Percentiles rank a stretch among this genome's conserved stretches.
Evolutionary conservation across 23 tunicate species (phyloP).

Genomic region (Halocynthia aurantium): DNA sequence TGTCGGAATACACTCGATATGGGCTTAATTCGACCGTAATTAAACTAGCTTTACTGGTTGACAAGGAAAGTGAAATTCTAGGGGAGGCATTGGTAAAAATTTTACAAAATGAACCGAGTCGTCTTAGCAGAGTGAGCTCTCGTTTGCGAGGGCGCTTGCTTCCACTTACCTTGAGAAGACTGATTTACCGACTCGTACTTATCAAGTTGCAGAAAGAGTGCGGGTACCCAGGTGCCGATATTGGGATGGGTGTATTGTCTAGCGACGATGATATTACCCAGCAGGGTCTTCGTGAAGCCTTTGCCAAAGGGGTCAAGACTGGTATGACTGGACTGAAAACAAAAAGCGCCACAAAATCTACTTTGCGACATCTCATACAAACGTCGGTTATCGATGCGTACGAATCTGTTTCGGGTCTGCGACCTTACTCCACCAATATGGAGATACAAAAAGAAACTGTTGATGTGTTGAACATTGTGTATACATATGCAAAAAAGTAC

Average conservation of each 20-base stretch:
- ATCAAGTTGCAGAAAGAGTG: slow-evolving; percentile 23
- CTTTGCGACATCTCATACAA: slow-evolving; percentile 33
- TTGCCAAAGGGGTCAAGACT: slow-evolving; percentile 39
- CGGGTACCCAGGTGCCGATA: background rate
- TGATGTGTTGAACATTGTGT: slow-evolving; percentile 43
- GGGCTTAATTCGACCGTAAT: background rate
- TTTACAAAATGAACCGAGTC: slow-evolving; percentile 37
- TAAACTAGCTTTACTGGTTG: background rate
- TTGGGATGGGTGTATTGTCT: background rate
- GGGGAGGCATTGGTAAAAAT: slow-evolving; percentile 29
- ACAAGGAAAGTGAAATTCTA: slow-evolving; percentile 9
- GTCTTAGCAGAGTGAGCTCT: slow-evolving; percentile 9
- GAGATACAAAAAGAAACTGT: slow-evolving; percentile 30
- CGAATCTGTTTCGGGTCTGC: slow-evolving; percentile 22
- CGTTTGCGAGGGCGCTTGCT: slow-evolving; percentile 24
- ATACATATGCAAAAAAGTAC: slow-evolving; percentile 49
- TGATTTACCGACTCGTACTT: slow-evolving; percentile 32
- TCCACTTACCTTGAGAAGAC: slow-evolving; percentile 39
- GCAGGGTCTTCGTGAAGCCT: slow-evolving; percentile 33
- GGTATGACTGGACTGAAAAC: slow-evolving; percentile 36
- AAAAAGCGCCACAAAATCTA: slow-evolving; percentile 45
- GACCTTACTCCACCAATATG: slow-evolving; percentile 22
- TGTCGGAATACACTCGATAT: background rate
- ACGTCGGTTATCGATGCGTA: slow-evolving; percentile 46
- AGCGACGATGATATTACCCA: slow-evolving; percentile 22